Conservation (phyloP, 2,888 invertebrate species). For the Ormia ochracea region DNA sequence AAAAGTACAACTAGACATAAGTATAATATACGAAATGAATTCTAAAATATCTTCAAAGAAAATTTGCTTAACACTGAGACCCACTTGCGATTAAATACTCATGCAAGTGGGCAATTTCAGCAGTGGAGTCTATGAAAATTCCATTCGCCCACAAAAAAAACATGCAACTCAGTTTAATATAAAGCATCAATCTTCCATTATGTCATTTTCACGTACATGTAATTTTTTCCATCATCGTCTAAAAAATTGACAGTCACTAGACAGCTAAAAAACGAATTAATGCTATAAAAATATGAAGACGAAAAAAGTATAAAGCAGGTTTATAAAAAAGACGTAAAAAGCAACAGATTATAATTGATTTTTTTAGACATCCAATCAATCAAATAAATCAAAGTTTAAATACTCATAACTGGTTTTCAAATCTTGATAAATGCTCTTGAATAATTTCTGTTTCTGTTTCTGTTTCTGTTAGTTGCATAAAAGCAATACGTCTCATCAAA, state of each 20-base stretch:
- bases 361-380: slow-evolving; percentile 60
- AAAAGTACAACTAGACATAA: too few relatives aligned
- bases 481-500: slow-evolving; percentile 40
- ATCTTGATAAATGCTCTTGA: slow-evolving; percentile 52
- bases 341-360: slow-evolving; percentile 53
- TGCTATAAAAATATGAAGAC: slow-evolving; percentile 22
- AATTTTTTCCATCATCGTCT: neutral
- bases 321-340: neutral
- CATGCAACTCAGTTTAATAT: slow-evolving; percentile 19
- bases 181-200: slow-evolving; percentile 26
- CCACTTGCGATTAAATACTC: neutral
- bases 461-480: slow-evolving; percentile 25
- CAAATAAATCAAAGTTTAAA: slow-evolving; percentile 60
- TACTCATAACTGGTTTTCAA: slow-evolving; percentile 57
- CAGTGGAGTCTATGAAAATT: neutral
- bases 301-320: slow-evolving; percentile 28
- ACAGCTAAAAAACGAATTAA: slow-evolving; percentile 12
- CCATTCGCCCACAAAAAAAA: neutral
- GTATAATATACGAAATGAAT: slow-evolving; percentile 10
- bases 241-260: slow-evolving; percentile 20
- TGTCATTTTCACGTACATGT: neutral
- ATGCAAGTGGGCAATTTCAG: neutral
- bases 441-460: slow-evolving; percentile 48
- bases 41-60: slow-evolving; percentile 9
- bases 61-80: neutral